Evolutionary conservation across 30 jellyfish, hydroid and myxozoan species (phyloP).

Genomic region (Haliclystus octoradiatus): DNA sequence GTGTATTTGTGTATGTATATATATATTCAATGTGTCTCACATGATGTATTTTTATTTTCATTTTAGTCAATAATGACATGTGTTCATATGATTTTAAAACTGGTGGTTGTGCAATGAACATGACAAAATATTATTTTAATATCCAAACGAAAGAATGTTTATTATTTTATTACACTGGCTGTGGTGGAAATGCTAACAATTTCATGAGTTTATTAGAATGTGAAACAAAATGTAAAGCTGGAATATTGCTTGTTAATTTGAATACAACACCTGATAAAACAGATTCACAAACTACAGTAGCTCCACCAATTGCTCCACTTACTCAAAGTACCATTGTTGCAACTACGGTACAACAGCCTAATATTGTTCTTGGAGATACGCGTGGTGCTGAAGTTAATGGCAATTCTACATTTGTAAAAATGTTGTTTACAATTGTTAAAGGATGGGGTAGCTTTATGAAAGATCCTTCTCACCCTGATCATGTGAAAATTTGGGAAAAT

Average conservation of each 20-base stretch:
- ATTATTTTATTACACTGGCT: slow-evolving; percentile 81
- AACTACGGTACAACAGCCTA: background rate
- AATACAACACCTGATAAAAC: no score
- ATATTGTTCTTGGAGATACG: background rate
- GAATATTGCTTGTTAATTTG: slow-evolving; percentile 5
- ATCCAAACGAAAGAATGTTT: slow-evolving; percentile 87
- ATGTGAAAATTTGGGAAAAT: slow-evolving; percentile 20
- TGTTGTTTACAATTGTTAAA: slow-evolving; percentile 40
- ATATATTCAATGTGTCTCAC: no score
- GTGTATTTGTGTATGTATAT: no score
- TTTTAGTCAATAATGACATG: slow-evolving; percentile 54
- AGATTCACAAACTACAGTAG: no score
- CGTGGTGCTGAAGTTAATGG: background rate
- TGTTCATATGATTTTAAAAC: slow-evolving; percentile 55
- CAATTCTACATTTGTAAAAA: slow-evolving; percentile 3
- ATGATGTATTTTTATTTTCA: no score
- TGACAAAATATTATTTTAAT: slow-evolving; percentile 77
- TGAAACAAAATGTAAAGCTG: slow-evolving; percentile 66
- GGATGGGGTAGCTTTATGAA: slow-evolving; percentile 36
- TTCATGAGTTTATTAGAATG: slow-evolving; percentile 89
- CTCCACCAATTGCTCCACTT: background rate
- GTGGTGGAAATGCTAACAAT: slow-evolving; percentile 97
- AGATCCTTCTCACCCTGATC: slow-evolving; percentile 59
- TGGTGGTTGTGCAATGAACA: slow-evolving; percentile 77
- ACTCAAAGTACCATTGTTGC: background rate